These are phyloP conservation scores for Branchinecta lindahli DNA, from an alignment of 1,140 invertebrate genomes.

Conservation along the genomic window DNA sequence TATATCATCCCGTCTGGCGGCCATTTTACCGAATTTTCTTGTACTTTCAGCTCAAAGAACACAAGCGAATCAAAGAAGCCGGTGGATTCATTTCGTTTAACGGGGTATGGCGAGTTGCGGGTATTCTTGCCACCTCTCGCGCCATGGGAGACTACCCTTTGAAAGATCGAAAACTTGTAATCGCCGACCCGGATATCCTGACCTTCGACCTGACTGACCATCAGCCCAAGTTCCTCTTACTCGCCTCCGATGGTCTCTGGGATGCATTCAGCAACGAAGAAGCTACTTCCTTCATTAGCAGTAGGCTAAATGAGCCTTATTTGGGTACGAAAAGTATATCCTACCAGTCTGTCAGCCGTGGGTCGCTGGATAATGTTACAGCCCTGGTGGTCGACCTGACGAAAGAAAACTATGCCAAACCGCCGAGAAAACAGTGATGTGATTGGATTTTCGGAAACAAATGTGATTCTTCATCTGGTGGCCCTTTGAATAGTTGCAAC, in stretches of 20 bases:
- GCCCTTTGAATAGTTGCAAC: too few relatives aligned
- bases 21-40: conserved; percentile 20
- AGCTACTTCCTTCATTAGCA: conserved; percentile 68
- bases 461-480: too few relatives aligned
- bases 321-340: conserved; percentile 78
- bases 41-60: conserved; percentile 53
- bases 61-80: conserved; percentile 71
- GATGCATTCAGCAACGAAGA: conserved; percentile 89
- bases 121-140: conserved; percentile 83
- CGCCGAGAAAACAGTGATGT: too few relatives aligned
- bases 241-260: conserved; percentile 91
- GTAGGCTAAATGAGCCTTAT: conserved; percentile 62
- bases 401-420: neutral
- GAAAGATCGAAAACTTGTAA: conserved; percentile 74
- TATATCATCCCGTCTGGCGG: neutral
- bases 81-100: conserved; percentile 87
- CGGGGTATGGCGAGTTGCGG: conserved; percentile 90
- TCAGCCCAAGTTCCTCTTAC: conserved; percentile 69
- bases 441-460: too few relatives aligned
- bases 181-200: conserved; percentile 85
- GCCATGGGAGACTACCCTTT: conserved; percentile 88
- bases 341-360: conserved; percentile 73
- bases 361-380: conserved; percentile 89
- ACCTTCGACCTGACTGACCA: conserved; percentile 80
- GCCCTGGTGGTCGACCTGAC: conserved; percentile 75